Conservation (phyloP, 2,888 invertebrate species). For the Limnephilus lunatus region DNA sequence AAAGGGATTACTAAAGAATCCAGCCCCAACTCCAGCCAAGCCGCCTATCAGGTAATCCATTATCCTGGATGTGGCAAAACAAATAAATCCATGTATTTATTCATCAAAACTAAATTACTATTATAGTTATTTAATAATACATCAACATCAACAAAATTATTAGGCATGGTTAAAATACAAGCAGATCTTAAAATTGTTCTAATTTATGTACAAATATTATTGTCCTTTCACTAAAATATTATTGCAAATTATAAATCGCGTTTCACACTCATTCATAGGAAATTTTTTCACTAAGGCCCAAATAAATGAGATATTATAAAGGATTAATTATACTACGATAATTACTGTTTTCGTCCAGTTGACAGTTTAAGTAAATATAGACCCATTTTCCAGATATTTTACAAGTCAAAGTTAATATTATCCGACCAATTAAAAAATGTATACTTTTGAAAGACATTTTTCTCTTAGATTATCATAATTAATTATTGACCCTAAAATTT, state of each 20-base stretch:
- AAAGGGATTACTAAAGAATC: conserved; percentile 91
- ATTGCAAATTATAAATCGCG: no score
- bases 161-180: neutral
- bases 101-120: conserved; percentile 10
- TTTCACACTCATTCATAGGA: no score
- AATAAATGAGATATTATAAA: no score
- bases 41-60: conserved; percentile 84
- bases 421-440: neutral
- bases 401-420: neutral
- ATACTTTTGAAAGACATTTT: neutral
- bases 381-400: neutral
- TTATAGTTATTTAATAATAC: neutral
- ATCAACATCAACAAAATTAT: neutral
- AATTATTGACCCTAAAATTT: neutral
- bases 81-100: conserved; percentile 39
- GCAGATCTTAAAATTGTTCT: neutral
- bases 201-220: neutral
- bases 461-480: no score
- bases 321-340: no score
- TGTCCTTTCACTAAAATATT: neutral
- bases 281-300: no score
- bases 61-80: conserved; percentile 31
- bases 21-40: conserved; percentile 86
- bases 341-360: no score
- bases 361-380: neutral